Conservation (phyloP, 2,113 vertebrate species). For the Speoplatyrhinus poulsoni region DNA sequence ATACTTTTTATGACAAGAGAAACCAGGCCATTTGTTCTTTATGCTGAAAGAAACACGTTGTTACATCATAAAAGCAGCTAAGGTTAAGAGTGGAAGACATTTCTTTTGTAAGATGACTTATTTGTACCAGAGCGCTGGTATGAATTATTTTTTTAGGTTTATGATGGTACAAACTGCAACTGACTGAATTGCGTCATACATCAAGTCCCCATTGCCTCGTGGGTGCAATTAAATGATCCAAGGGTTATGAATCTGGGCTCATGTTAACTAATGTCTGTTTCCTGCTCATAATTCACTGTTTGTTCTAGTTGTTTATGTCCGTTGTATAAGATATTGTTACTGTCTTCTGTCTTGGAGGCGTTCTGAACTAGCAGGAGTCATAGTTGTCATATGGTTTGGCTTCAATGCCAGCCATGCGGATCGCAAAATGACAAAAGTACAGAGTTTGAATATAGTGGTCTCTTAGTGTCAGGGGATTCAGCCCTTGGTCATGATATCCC, state of each 20-base stretch:
- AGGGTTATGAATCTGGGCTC: constrained; percentile 38
- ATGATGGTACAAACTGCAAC: constrained; percentile 52
- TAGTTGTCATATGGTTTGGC: no score
- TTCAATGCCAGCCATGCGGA: no score
- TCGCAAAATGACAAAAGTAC: neutral
- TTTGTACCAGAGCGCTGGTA: constrained; percentile 49
- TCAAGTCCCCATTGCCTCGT: constrained; percentile 33
- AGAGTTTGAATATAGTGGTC: constrained; percentile 37
- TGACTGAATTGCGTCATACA: constrained; percentile 69
- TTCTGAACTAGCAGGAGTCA: constrained; percentile 18
- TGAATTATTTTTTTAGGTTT: constrained; percentile 51
- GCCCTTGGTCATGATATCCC: constrained; percentile 39
- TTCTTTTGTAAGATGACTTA: constrained; percentile 44
- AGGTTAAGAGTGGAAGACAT: constrained; percentile 52
- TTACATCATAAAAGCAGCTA: constrained; percentile 36
- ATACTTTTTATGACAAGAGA: constrained; percentile 17
- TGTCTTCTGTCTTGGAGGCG: constrained; percentile 49
- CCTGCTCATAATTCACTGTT: constrained; percentile 19
- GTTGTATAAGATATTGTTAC: constrained; percentile 61
- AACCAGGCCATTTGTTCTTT: constrained; percentile 46
- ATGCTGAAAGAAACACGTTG: constrained; percentile 44
- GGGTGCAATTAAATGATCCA: constrained; percentile 45
- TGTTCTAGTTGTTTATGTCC: constrained; percentile 29
- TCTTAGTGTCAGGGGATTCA: constrained; percentile 51
- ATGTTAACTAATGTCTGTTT: constrained; percentile 14